Percentiles rank a stretch among this genome's conserved stretches.
Conservation (phyloP, 2,113 vertebrate genomes). For the Alces alces region DNA sequence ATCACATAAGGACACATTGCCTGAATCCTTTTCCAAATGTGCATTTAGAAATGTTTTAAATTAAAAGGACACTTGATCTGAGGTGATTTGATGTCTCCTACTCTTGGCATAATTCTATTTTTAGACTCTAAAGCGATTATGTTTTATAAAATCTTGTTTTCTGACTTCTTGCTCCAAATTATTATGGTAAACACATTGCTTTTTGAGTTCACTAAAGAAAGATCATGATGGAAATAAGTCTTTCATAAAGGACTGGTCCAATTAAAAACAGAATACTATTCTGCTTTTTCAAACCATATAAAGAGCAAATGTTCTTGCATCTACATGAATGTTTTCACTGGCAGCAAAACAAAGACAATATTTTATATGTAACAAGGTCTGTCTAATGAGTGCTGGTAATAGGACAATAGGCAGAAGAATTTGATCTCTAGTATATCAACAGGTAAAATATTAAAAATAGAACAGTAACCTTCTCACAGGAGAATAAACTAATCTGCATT, state of each 20-base stretch:
- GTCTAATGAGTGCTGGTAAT: slow-evolving; percentile 3
- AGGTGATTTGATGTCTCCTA: slow-evolving; percentile 31
- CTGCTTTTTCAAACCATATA: neutral
- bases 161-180: neutral
- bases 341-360: neutral
- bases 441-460: slow-evolving; percentile 27
- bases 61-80: slow-evolving; percentile 32
- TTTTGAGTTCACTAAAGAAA: neutral
- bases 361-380: neutral
- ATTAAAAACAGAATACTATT: neutral
- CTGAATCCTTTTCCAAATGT: slow-evolving; percentile 15
- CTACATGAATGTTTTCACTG: neutral
- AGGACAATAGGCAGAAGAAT: slow-evolving; percentile 21
- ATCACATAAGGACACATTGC: neutral
- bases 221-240: neutral
- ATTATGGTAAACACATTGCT: neutral
- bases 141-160: slow-evolving; percentile 19
- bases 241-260: neutral
- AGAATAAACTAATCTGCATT: neutral
- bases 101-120: slow-evolving; percentile 10
- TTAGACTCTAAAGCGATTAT: slow-evolving; percentile 38
- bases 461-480: neutral
- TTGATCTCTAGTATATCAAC: slow-evolving; percentile 19
- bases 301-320: slow-evolving; percentile 20
- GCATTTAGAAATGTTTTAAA: slow-evolving; percentile 20